Evolutionary conservation across 1,140 invertebrate species (phyloP), one percentile per base, ranked within the genome.

Genomic region (Meloidogyne floridensis): DNA sequence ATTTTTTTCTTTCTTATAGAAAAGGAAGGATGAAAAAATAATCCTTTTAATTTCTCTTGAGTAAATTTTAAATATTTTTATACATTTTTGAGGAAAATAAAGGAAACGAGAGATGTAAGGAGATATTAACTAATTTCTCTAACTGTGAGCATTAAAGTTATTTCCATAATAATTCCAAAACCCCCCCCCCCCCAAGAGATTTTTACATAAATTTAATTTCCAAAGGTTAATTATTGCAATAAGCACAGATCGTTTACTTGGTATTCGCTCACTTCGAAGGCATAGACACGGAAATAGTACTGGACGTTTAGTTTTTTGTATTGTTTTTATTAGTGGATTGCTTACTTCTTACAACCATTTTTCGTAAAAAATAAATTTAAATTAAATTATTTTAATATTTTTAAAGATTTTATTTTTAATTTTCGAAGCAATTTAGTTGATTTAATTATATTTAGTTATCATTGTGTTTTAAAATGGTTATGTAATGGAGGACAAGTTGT

Each of bases 341-440:
- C 65, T 86, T n/a, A 86, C 86, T 54, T 87, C 86, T 54, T 86
- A 86, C 76, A 86, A 84, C 70, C 82, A 86, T 73, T 87, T 86
- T 18, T 84, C 85, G 47, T 77, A 32, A 56, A 43, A 59, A 59
- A 15, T 3, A 15, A 15, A 15, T 15, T 15, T 15, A 59, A 59
- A 15, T 59, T 15, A 15, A 13, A 59, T 59, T 59, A 59, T 15
- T 59, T 13, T 59, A 59, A 59, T 59, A 15, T 15, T 47, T 75
- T 72, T 74, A 20, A 47, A n/a, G 9, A n/a, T 75, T 9, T 32
- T 42, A 53, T 75, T 54, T 15, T 18, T 75, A 13, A 73, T 73
- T 18, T 42, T 51, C n/a, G 51, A 15, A 11, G 51, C 51, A 73
- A 73, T 13, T 13, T 18, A 42, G 13, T 18, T 56, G 3, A 18